Percentiles rank a stretch among this genome's conserved stretches.
Conservation (phyloP, 2,888 invertebrate species). For the Philaethria dido region DNA sequence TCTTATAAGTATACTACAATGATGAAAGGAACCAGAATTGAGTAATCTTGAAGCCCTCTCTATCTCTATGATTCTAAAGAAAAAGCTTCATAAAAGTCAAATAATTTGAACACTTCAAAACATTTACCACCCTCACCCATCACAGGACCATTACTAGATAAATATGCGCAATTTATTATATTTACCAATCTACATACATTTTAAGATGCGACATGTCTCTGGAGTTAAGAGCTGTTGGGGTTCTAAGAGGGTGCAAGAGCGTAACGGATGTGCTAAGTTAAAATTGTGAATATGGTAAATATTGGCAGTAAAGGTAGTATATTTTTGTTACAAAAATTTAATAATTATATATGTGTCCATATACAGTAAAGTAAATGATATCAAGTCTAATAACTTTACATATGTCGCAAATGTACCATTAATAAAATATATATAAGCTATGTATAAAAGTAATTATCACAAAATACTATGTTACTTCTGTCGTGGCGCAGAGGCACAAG, state of each 20-base stretch:
- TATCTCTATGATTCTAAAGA: not conserved
- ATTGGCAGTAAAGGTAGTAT: no score
- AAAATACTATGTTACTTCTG: no score
- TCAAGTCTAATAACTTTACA: no score
- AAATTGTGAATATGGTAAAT: slow-evolving; percentile 36
- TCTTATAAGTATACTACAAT: no score
- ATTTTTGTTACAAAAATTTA: no score
- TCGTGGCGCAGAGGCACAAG: no score
- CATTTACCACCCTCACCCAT: slow-evolving; percentile 56
- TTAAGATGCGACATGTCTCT: slow-evolving; percentile 68
- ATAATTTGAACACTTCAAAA: slow-evolving; percentile 35
- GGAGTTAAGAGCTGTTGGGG: slow-evolving; percentile 69
- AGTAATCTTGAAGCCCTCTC: not conserved
- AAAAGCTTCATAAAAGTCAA: slow-evolving; percentile 7
- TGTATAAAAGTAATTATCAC: no score
- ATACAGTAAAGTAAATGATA: no score
- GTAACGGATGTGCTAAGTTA: slow-evolving; percentile 44
- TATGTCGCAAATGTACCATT: no score
- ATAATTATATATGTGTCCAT: no score
- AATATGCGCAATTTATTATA: slow-evolving; percentile 82
- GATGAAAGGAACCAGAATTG: not conserved
- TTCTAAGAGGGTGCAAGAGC: slow-evolving; percentile 54
- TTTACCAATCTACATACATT: slow-evolving; percentile 82
- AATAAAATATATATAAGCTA: no score
- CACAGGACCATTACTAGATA: slow-evolving; percentile 75